Percentiles rank a stretch among this genome's conserved stretches.
Evolutionary conservation across 1,140 invertebrate species (phyloP).

Genomic region (Anastrepha ludens): DNA sequence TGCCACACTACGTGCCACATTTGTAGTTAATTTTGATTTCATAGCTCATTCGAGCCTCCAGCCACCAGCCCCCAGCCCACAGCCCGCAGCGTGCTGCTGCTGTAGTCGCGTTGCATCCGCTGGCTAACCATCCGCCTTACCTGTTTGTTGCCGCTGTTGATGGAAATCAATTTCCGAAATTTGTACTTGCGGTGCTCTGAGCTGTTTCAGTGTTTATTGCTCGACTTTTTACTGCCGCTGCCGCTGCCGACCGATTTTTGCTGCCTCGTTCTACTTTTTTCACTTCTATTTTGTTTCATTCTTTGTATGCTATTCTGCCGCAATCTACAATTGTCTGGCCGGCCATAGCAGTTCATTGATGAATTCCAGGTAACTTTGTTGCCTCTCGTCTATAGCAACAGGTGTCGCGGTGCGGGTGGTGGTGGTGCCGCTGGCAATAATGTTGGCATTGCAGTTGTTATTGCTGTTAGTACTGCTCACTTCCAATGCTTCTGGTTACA

Average conservation of each 20-base stretch:
- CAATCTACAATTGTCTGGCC: not conserved
- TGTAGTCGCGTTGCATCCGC: not conserved
- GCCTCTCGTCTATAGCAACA: not conserved
- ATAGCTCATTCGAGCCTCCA: slow-evolving; percentile 3
- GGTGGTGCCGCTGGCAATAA: slow-evolving; percentile 15
- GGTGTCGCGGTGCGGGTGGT: slow-evolving; percentile 36
- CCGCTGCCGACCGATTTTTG: not conserved
- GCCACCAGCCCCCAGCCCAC: not conserved
- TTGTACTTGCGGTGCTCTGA: slow-evolving; percentile 34
- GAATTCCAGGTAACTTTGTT: slow-evolving; percentile 46
- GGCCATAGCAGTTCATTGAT: slow-evolving; percentile 20
- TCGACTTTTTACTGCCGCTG: slow-evolving; percentile 39
- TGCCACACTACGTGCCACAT: slow-evolving; percentile 1
- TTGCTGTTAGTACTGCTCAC: not conserved
- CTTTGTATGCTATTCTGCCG: not conserved
- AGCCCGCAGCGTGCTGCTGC: not conserved
- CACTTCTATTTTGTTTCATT: not conserved
- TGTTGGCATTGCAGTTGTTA: not conserved
- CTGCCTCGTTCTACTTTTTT: not conserved
- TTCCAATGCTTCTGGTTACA: not conserved
- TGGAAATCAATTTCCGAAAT: slow-evolving; percentile 52
- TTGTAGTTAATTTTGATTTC: slow-evolving; percentile 52
- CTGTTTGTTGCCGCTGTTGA: not conserved
- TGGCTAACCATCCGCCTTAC: not conserved
- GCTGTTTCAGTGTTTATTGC: slow-evolving; percentile 48